Conservation (phyloP, 2,888 invertebrate genomes). For the Neria commutata region DNA sequence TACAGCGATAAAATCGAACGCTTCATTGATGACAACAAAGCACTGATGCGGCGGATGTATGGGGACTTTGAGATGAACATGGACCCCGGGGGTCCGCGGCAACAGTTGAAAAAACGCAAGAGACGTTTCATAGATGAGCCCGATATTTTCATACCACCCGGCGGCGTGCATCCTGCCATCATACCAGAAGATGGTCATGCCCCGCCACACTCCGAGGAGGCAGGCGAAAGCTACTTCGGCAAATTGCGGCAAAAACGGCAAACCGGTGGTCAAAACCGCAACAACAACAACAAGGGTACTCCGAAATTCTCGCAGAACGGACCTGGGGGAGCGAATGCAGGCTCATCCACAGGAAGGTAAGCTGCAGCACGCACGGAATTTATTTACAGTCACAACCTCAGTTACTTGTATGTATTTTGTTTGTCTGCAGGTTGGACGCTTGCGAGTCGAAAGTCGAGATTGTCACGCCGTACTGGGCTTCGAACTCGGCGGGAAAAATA, state of each 20-base stretch:
- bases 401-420: not conserved
- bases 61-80: slow-evolving; percentile 80
- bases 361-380: slow-evolving; percentile 1
- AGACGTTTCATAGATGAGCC: slow-evolving; percentile 60
- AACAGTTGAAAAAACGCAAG: slow-evolving; percentile 57
- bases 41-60: slow-evolving; percentile 91
- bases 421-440: slow-evolving; percentile 73
- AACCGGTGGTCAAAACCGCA: slow-evolving; percentile 35
- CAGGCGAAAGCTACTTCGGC: slow-evolving; percentile 65
- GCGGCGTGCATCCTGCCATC: slow-evolving; percentile 67
- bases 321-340: slow-evolving; percentile 34
- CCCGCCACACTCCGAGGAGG: slow-evolving; percentile 57
- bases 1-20: slow-evolving; percentile 86
- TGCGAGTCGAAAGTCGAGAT: slow-evolving; percentile 93
- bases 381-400: not conserved
- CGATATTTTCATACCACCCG: slow-evolving; percentile 61
- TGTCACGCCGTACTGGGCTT: slow-evolving; percentile 93
- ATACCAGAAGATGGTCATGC: slow-evolving; percentile 62
- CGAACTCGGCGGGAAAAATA: slow-evolving; percentile 89
- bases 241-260: slow-evolving; percentile 66
- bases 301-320: slow-evolving; percentile 23
- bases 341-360: slow-evolving; percentile 50
- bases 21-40: slow-evolving; percentile 94
- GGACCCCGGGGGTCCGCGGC: slow-evolving; percentile 64
- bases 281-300: slow-evolving; percentile 6